These are phyloP conservation scores for Nothoprocta pentlandii DNA, from an alignment of 2,113 vertebrate species.

Conservation along the genomic window DNA sequence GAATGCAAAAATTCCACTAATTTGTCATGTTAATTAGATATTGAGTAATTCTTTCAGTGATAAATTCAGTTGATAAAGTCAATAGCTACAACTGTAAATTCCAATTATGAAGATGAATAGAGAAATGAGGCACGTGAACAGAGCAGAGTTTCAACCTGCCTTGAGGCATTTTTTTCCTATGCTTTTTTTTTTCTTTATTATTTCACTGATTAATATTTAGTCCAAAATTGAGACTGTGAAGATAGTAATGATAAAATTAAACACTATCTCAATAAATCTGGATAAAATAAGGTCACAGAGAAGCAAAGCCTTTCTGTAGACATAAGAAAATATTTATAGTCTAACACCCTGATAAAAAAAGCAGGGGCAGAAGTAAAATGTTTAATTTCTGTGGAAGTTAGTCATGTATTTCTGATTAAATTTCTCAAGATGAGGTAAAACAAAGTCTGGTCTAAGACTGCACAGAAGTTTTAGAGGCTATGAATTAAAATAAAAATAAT, in stretches of 20 bases:
- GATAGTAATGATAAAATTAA: constrained; percentile 20
- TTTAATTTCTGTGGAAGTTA: background rate
- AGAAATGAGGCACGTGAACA: background rate
- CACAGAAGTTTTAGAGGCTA: background rate
- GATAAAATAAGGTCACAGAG: background rate
- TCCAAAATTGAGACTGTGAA: background rate
- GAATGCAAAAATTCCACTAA: constrained; percentile 13
- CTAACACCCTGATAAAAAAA: background rate
- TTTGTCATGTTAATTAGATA: constrained; percentile 46
- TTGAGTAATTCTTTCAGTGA: constrained; percentile 5
- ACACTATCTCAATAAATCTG: background rate
- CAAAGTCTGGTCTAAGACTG: background rate
- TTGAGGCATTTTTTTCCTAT: background rate
- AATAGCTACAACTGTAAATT: background rate
- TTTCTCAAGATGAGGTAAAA: background rate
- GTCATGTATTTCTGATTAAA: constrained; percentile 18
- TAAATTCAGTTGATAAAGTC: constrained; percentile 26
- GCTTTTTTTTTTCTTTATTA: background rate
- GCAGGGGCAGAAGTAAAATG: background rate
- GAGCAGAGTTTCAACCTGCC: background rate
- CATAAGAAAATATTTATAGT: background rate
- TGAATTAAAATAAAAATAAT: constrained; percentile 47
- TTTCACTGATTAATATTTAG: background rate
- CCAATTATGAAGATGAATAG: constrained; percentile 13
- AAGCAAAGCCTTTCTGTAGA: background rate